A percentile compares a stretch with the other conserved stretches of the same genome.
Evolutionary conservation across 2,113 vertebrate species (phyloP).

Genomic region (Rhineura floridana): DNA sequence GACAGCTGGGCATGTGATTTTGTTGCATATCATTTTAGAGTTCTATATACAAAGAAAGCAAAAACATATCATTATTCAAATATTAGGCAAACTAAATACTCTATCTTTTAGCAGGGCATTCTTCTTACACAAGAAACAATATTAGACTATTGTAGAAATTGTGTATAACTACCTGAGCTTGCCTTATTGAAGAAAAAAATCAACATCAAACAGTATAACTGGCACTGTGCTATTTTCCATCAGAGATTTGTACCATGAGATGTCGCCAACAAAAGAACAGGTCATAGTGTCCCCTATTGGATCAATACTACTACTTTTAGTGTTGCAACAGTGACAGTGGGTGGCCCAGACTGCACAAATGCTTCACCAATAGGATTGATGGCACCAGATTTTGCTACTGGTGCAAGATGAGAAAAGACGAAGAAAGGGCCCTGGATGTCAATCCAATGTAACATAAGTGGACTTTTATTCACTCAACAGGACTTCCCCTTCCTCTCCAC

Average conservation of each 20-base stretch:
- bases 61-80: conserved; percentile 17
- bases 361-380: neutral
- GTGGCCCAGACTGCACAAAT: neutral
- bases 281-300: neutral
- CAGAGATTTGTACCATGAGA: neutral
- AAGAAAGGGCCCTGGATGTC: too few relatives aligned
- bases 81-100: conserved; percentile 6
- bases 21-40: conserved; percentile 93
- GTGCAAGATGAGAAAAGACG: neutral
- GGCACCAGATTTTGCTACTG: neutral
- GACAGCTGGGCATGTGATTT: conserved; percentile 91
- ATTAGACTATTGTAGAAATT: neutral
- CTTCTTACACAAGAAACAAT: rapidly evolving
- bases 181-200: neutral
- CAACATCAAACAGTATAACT: neutral
- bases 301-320: neutral
- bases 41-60: conserved; percentile 76
- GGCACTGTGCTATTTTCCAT: neutral
- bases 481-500: too few relatives aligned
- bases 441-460: too few relatives aligned
- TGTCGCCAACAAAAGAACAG: neutral
- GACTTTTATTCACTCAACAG: too few relatives aligned
- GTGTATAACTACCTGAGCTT: neutral
- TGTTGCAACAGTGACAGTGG: neutral
- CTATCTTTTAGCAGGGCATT: neutral